These are phyloP conservation scores for Poeciliopsis retropinna DNA, from an alignment of 2,113 vertebrate genomes.

Conservation along the genomic window DNA sequence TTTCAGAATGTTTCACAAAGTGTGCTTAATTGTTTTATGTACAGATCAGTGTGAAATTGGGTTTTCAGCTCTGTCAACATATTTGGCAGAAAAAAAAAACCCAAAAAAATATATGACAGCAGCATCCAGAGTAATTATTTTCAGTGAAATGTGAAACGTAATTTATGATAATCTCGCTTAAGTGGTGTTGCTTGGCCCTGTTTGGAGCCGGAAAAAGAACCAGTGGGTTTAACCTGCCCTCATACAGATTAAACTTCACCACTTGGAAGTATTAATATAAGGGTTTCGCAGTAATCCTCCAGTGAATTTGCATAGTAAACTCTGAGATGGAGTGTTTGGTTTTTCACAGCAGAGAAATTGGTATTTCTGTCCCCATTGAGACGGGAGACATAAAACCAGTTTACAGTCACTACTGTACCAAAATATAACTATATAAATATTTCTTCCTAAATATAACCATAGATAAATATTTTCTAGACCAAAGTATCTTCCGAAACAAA, in stretches of 20 bases:
- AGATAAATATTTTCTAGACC: no score
- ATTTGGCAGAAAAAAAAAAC: background rate
- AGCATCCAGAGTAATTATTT: background rate
- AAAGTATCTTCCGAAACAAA: no score
- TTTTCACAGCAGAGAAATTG: background rate
- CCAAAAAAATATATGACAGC: no score
- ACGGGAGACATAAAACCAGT: background rate
- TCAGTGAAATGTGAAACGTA: background rate
- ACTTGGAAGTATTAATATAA: constrained; percentile 6
- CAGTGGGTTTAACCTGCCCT: constrained; percentile 1
- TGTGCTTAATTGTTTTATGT: background rate
- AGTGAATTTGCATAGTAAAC: constrained; percentile 20
- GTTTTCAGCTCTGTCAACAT: background rate
- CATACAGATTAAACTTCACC: constrained; percentile 9
- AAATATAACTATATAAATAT: background rate
- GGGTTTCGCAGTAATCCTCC: background rate
- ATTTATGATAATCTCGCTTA: background rate
- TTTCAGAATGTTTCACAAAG: background rate
- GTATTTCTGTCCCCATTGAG: background rate
- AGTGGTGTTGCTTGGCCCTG: background rate
- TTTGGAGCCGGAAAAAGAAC: background rate
- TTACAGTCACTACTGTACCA: background rate
- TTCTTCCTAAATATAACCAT: no score
- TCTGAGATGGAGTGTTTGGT: background rate
- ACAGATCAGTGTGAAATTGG: background rate